These are phyloP conservation scores for Lagopus muta DNA, from an alignment of 2,113 vertebrate genomes.

Conservation along the genomic window DNA sequence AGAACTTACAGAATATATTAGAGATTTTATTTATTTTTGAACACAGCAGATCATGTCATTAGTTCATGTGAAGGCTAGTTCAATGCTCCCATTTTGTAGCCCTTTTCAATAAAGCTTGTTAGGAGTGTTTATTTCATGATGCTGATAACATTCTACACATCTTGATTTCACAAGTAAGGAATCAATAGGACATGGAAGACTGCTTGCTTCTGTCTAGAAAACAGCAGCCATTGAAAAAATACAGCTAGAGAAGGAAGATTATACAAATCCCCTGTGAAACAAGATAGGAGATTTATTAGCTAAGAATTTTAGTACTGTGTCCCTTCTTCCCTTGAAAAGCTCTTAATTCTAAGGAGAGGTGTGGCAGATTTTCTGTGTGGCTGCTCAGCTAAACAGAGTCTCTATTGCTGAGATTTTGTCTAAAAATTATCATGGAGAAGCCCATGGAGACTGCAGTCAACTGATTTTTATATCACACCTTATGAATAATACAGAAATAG, in stretches of 20 bases:
- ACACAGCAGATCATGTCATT: not conserved
- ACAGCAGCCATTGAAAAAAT: not conserved
- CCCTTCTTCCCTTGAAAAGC: not conserved
- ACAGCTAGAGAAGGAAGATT: not conserved
- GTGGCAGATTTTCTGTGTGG: not conserved
- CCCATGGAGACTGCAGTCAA: not conserved
- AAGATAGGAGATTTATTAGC: not conserved
- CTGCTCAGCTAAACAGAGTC: not conserved
- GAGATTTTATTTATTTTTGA: not conserved
- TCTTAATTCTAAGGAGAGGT: not conserved
- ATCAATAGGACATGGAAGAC: not conserved
- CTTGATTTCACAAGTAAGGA: not conserved
- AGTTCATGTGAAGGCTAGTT: not conserved
- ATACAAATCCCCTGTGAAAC: not conserved
- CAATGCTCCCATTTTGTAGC: not conserved
- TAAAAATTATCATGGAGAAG: not conserved
- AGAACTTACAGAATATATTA: not conserved
- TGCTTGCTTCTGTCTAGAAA: not conserved
- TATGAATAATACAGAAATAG: not conserved
- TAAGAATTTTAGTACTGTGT: not conserved
- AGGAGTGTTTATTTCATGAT: not conserved
- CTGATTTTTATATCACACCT: not conserved
- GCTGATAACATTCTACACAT: not conserved
- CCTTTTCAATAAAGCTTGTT: not conserved
- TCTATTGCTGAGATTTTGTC: not conserved